Conservation (phyloP, 2,113 vertebrate genomes). For the Archocentrus centrarchus region DNA sequence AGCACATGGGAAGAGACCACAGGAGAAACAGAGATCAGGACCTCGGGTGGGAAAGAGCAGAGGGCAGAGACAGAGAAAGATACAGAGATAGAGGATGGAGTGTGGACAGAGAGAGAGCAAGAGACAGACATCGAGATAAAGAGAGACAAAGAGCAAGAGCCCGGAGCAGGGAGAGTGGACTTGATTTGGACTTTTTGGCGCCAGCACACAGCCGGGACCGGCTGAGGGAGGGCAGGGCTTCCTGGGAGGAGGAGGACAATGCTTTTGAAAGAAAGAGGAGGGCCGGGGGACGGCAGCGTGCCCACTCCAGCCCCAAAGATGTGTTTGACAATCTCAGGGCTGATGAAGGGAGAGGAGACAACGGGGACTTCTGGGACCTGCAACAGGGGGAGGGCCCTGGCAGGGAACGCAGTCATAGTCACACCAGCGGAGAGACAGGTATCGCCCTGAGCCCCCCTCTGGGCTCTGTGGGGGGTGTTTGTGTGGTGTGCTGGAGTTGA, state of each 20-base stretch:
- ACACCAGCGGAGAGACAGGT: slow-evolving; percentile 83
- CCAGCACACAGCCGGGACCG: neutral
- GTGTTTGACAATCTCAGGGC: slow-evolving; percentile 65
- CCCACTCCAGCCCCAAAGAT: slow-evolving; percentile 63
- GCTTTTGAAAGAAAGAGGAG: slow-evolving; percentile 32
- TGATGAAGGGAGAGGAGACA: slow-evolving; percentile 37
- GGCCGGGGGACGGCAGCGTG: slow-evolving; percentile 43
- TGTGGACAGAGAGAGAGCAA: slow-evolving; percentile 35
- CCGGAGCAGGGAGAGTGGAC: slow-evolving; percentile 64
- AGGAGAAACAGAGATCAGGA: slow-evolving; percentile 56
- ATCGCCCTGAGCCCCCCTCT: slow-evolving; percentile 68
- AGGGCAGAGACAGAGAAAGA: slow-evolving; percentile 32
- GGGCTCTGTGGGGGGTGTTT: slow-evolving; percentile 29
- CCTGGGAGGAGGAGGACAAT: slow-evolving; percentile 54
- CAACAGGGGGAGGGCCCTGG: slow-evolving; percentile 36
- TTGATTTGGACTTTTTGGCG: slow-evolving; percentile 46
- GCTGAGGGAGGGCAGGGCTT: neutral
- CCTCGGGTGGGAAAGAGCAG: slow-evolving; percentile 33
- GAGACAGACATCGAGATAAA: slow-evolving; percentile 47
- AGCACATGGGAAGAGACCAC: slow-evolving; percentile 19
- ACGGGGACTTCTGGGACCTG: slow-evolving; percentile 40
- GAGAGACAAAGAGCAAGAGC: slow-evolving; percentile 42
- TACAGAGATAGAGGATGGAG: slow-evolving; percentile 44
- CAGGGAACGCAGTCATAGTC: slow-evolving; percentile 54
- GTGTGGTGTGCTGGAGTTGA: slow-evolving; percentile 59